Percentiles rank a stretch among this genome's conserved stretches.
These are phyloP conservation scores for Pluvialis apricaria DNA, from an alignment of 2,113 vertebrate species.

Conservation along the genomic window DNA sequence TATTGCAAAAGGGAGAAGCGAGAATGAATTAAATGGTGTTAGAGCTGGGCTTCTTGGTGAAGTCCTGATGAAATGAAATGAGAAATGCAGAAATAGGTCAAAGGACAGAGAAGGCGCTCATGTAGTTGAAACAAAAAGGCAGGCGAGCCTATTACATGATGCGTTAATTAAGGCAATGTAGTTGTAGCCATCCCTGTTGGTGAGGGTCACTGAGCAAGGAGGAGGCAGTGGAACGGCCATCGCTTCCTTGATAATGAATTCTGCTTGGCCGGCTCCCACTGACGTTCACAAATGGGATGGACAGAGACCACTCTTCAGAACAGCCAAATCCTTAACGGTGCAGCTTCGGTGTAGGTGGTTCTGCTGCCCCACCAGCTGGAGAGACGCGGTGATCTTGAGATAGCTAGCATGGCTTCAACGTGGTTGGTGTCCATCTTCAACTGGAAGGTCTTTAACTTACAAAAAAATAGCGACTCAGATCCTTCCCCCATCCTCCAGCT, in stretches of 20 bases:
- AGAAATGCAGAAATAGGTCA: not conserved
- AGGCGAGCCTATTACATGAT: not conserved
- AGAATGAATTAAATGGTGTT: not conserved
- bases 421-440: rapidly evolving
- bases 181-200: not conserved
- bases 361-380: not conserved
- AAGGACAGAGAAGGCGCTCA: not conserved
- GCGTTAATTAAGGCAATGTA: not conserved
- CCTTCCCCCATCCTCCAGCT: not conserved
- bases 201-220: not conserved
- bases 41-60: not conserved
- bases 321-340: not conserved
- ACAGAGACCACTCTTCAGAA: no score
- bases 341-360: not conserved
- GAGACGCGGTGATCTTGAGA: rapidly evolving
- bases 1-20: not conserved
- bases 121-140: not conserved
- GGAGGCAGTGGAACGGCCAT: not conserved
- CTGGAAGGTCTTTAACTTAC: not conserved
- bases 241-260: not conserved
- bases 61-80: not conserved
- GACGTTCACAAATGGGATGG: rapidly evolving
- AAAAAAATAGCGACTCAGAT: no score
- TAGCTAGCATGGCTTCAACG: not conserved
- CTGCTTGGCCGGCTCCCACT: not conserved